Evolutionary conservation across 2,113 vertebrate species (phyloP).

Genomic region (Plectropomus leopardus): DNA sequence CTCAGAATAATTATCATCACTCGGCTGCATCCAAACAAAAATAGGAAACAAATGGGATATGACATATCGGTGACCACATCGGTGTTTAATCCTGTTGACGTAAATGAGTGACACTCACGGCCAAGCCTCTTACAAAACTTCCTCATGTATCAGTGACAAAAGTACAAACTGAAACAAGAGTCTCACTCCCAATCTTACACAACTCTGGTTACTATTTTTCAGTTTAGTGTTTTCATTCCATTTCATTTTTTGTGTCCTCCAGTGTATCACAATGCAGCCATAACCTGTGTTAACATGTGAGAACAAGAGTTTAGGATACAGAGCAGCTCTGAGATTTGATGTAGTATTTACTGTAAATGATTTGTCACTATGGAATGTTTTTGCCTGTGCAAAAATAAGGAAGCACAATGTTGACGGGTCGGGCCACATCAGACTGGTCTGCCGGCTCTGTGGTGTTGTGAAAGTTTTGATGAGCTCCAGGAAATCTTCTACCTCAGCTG

Average conservation of each 20-base stretch:
- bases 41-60: background rate
- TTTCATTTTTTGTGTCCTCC: background rate
- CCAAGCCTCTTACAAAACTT: constrained; percentile 49
- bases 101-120: constrained; percentile 27
- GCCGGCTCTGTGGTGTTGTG: background rate
- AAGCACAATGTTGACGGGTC: background rate
- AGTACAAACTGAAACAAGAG: constrained; percentile 53
- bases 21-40: background rate
- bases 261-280: constrained; percentile 18
- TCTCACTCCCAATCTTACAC: background rate
- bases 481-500: constrained; percentile 9
- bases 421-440: background rate
- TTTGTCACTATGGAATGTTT: constrained; percentile 42
- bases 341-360: constrained; percentile 63
- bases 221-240: background rate
- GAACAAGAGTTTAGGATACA: constrained; percentile 17
- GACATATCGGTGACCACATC: background rate
- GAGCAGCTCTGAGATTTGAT: constrained; percentile 4
- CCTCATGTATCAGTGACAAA: constrained; percentile 48
- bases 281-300: constrained; percentile 2
- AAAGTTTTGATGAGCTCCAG: background rate
- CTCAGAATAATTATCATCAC: background rate
- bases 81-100: constrained; percentile 53
- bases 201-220: background rate
- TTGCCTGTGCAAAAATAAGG: constrained; percentile 22